These are phyloP conservation scores for Limenitis arthemis DNA, from an alignment of 2,888 invertebrate genomes.

Conservation along the genomic window DNA sequence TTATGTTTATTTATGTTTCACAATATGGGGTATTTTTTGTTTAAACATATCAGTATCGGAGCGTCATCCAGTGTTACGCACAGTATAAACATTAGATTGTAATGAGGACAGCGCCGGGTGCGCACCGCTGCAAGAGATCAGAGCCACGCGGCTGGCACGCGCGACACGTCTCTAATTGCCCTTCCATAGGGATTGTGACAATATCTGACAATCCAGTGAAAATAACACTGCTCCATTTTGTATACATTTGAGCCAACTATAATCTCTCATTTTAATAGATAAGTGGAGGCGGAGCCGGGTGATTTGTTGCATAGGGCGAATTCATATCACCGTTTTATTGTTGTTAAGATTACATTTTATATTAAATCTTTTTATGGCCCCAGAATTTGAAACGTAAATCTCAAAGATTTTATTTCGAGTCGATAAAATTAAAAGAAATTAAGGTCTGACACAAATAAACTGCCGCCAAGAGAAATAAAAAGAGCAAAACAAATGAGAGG, in stretches of 20 bases:
- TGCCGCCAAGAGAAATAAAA: constrained; percentile 69
- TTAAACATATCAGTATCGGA: constrained; percentile 45
- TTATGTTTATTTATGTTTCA: constrained; percentile 6
- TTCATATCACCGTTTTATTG: constrained; percentile 28
- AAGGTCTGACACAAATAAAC: constrained; percentile 37
- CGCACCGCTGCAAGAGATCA: constrained; percentile 31
- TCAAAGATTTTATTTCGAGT: constrained; percentile 1
- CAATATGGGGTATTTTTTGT: constrained; percentile 12
- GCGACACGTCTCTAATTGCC: constrained; percentile 68
- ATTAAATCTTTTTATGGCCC: neutral
- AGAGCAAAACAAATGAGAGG: constrained; percentile 69
- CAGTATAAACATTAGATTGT: constrained; percentile 54
- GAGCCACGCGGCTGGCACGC: constrained; percentile 62
- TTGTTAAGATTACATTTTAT: constrained; percentile 4
- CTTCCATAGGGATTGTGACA: constrained; percentile 64
- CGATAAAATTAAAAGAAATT: constrained; percentile 18
- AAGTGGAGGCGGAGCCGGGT: constrained; percentile 63
- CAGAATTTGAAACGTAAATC: neutral
- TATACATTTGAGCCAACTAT: constrained; percentile 52
- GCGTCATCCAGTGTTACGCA: constrained; percentile 38
- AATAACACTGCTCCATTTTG: constrained; percentile 61
- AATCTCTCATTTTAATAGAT: constrained; percentile 72
- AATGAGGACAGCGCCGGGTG: constrained; percentile 48
- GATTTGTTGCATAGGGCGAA: constrained; percentile 52
- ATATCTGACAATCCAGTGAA: constrained; percentile 70